Evolutionary conservation across 64 coral and sea anemone species (phyloP), one percentile per base, ranked within the genome.

Genomic region (Acropora yongei): DNA sequence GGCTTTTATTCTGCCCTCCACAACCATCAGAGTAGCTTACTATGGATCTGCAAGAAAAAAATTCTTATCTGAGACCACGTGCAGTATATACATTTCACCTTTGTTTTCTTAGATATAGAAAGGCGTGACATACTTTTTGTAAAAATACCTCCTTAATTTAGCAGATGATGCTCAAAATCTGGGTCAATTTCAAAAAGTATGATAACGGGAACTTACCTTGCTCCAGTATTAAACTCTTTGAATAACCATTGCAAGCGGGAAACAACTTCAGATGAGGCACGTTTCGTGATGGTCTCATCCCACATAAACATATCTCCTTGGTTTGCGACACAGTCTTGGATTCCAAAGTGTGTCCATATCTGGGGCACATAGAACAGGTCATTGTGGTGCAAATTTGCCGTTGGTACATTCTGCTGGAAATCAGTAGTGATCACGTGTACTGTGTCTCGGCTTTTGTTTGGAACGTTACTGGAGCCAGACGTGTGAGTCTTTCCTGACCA

Each of bases 361-460:
- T 90, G 88, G 4, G 43, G 1, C 0, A 16, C 1, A 16, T 90
- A 80, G 20, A 89, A 89, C 57, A 90, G 72, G 2, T 76, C 80
- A 8, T 90, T 94, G 0, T 48, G 60, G 8, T 73, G 19, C 0
- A 87, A 1, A 49, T 74, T 78, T 6, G 88, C 74, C 2, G 81
- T 90, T 1, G 81, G 88, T 9, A 95, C 72, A 45, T 95, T 94
- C 44, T 90, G 81, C 49, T 90, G 80, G 19, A 95, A 86, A 5
- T 95, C 81, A 19, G 75, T 85, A 0, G 49, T 88, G 2, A 88
- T 88, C 91, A 87, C 73, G 75, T 75, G 57, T 0, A 81, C 76
- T 10, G 48, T 47, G 41, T 93, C 91, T 41, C 72, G 80, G 41
- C 20, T 4, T 30, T 30, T 30, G 30, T 30, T 30, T 30, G 40